Conservation (phyloP, 1,140 invertebrate species). For the Papilio aristodemus region DNA sequence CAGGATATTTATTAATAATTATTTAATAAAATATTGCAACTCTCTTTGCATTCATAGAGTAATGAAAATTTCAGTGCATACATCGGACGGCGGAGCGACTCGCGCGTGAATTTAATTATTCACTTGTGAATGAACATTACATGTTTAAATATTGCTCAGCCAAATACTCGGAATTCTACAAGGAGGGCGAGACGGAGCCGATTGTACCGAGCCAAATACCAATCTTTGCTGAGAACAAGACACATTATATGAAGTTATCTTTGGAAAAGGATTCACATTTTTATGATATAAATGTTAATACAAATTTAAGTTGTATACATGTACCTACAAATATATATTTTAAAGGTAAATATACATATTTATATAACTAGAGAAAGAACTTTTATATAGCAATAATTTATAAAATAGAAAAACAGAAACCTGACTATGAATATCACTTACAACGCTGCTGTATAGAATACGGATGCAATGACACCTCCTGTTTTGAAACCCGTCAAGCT, state of each 20-base stretch:
- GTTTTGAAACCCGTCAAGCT: too few relatives aligned
- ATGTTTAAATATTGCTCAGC: conserved; percentile 85
- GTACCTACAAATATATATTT: conserved; percentile 97
- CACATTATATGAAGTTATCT: conserved; percentile 80
- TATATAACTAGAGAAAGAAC: too few relatives aligned
- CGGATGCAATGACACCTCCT: too few relatives aligned
- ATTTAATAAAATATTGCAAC: neutral
- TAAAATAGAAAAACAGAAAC: too few relatives aligned
- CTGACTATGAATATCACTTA: too few relatives aligned
- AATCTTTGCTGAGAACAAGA: conserved; percentile 65
- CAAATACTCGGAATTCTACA: conserved; percentile 83
- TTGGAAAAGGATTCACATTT: conserved; percentile 90
- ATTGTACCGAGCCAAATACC: conserved; percentile 41
- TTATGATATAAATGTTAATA: conserved; percentile 91
- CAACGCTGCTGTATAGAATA: too few relatives aligned
- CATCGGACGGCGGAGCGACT: conserved; percentile 84
- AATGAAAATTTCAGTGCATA: conserved; percentile 82
- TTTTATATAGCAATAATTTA: too few relatives aligned
- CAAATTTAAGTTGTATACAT: conserved; percentile 92
- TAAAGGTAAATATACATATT: conserved; percentile 81
- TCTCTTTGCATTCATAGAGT: neutral
- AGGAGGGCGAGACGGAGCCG: conserved; percentile 48
- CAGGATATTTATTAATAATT: too few relatives aligned
- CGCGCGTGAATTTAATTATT: conserved; percentile 82
- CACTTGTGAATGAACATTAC: conserved; percentile 57